Conservation (phyloP, 1,140 invertebrate genomes). For the Bombus confusus region DNA sequence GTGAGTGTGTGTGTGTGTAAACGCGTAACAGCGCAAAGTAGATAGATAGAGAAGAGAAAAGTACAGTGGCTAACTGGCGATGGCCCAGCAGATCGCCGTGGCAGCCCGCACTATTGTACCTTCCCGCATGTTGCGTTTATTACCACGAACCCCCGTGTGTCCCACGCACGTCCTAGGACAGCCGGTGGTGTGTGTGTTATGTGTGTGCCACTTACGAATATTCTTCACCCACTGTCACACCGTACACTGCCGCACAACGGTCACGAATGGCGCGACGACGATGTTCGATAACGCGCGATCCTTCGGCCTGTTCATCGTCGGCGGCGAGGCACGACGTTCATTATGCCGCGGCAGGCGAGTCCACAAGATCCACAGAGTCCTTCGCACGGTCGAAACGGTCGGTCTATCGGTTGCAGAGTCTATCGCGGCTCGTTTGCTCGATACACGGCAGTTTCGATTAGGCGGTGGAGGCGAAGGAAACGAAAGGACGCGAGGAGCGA, state of each 20-base stretch:
- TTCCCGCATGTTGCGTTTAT: conserved; percentile 71
- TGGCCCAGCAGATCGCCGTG: conserved; percentile 68
- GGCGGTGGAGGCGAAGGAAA: too few species aligned
- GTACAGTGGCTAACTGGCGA: conserved; percentile 71
- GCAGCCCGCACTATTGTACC: conserved; percentile 68
- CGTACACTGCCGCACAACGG: neutral
- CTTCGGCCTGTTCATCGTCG: neutral
- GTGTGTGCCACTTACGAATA: conserved; percentile 59
- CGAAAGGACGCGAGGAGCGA: too few species aligned
- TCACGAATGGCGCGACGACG: neutral
- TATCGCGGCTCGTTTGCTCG: too few species aligned
- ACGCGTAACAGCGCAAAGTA: conserved; percentile 35
- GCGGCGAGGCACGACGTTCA: neutral
- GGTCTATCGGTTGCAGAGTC: too few species aligned
- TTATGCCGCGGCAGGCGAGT: conserved; percentile 9
- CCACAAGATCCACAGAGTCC: neutral
- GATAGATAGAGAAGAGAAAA: conserved; percentile 66
- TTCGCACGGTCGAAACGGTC: too few species aligned
- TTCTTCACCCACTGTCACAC: conserved; percentile 45
- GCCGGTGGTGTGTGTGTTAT: conserved; percentile 45
- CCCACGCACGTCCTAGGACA: conserved; percentile 61
- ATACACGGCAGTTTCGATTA: too few species aligned
- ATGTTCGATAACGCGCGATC: neutral
- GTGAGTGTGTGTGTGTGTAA: neutral
- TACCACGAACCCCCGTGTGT: conserved; percentile 63